Evolutionary conservation across 2,797 vertebrate genomes (phyloP), one percentile per base, ranked within the genome.

Genomic region (Decapterus maruadsi): DNA sequence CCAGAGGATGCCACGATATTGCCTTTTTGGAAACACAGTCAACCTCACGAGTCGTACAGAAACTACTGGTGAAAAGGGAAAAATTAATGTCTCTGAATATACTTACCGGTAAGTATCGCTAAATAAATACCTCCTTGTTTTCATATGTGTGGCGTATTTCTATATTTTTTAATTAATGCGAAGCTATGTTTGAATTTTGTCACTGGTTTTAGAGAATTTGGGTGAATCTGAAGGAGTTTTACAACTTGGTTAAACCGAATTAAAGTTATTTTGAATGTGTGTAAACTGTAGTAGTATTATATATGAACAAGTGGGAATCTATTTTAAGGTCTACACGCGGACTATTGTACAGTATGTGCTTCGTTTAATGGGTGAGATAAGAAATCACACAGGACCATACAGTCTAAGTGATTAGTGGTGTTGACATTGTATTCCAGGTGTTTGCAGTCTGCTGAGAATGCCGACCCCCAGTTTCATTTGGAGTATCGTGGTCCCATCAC

Each of bases 41-140:
- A 99, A 99, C 91, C 95, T 99, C 86, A 99, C 98, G 16, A 99
- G 98, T 93, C 97, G 98, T 80, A 99, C 98, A 56, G 98, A 99
- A 94, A 99, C 98, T 56, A 99, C 98, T 0, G 98, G 98, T 61
- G 97, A 98, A 84, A 99, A 97, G 65, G 98, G 98, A 19, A 97
- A 94, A 91, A 99, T 99, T 78, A 99, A 99, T 14, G 95, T 99
- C 36, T 99, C 98, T 0, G 98, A 99, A 83, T 99, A 98, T 43
- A 99, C 97, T 1, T 99, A 97, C 91, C 94, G 98, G 98, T 99
- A 71, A 94, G 95, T n/a, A n/a, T 67, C 57, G 1, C 36, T n/a
- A n/a, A n/a, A n/a, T n/a, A n/a, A 40, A 2, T 3, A 5, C 36
- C 26, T 51, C 46, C 29, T 19, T 46, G 19, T 59, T 62, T 62